Percentiles rank a stretch among this genome's conserved stretches.
Evolutionary conservation across 2,888 invertebrate species (phyloP).

Genomic region (Cerastis rubricosa): DNA sequence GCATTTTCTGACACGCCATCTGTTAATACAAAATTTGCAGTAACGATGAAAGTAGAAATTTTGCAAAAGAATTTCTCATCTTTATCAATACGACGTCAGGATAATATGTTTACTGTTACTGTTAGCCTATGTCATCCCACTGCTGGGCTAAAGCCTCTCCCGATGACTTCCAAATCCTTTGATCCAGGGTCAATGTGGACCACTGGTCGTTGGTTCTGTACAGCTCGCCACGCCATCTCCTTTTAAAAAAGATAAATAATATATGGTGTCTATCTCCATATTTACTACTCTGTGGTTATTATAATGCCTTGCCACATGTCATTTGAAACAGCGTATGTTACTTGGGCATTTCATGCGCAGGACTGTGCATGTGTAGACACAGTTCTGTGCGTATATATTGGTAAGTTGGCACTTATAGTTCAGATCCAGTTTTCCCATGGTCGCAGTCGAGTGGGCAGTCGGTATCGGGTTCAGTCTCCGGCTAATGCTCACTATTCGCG

Average conservation of each 20-base stretch:
- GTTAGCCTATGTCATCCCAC: too few relatives aligned
- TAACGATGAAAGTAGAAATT: too few relatives aligned
- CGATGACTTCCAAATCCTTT: too few relatives aligned
- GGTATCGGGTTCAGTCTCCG: constrained; percentile 68
- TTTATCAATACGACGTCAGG: too few relatives aligned
- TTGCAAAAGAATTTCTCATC: not conserved
- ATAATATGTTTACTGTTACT: too few relatives aligned
- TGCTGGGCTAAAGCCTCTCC: too few relatives aligned
- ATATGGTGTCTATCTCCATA: too few relatives aligned
- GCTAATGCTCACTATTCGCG: constrained; percentile 56
- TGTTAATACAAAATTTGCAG: not conserved
- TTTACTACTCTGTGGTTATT: not conserved
- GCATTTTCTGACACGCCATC: not conserved
- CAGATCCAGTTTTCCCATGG: constrained; percentile 70
- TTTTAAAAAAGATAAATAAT: too few relatives aligned
- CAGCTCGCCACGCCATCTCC: too few relatives aligned
- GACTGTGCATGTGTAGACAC: constrained; percentile 15
- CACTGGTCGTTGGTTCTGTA: too few relatives aligned
- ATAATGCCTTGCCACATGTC: constrained; percentile 7
- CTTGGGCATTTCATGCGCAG: not conserved
- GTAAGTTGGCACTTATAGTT: constrained; percentile 24
- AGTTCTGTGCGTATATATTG: not conserved
- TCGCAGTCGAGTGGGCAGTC: constrained; percentile 66
- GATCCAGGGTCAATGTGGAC: too few relatives aligned
- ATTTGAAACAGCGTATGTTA: constrained; percentile 4